Conservation (phyloP, 2,797 vertebrate species). For the Onychomys leucogaster region DNA sequence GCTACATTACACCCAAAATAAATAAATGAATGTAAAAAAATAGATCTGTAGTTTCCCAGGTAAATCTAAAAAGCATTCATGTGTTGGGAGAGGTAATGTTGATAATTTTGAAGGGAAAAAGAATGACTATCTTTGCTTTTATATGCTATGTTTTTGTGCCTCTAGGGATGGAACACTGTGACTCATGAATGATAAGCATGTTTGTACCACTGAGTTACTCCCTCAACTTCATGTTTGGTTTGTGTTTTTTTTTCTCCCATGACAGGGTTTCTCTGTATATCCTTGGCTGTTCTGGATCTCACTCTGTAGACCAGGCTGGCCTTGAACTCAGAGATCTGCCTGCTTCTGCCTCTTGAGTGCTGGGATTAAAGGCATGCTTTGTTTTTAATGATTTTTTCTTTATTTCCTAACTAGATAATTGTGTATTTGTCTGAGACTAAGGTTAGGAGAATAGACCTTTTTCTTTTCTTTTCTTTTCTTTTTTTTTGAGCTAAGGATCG, state of each 20-base stretch:
- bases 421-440: conserved; percentile 65
- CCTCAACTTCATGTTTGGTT: neutral
- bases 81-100: neutral
- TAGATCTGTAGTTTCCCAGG: neutral
- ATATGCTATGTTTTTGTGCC: neutral
- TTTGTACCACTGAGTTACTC: neutral
- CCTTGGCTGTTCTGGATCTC: neutral
- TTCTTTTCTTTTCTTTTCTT: conserved; percentile 70
- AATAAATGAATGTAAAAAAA: neutral
- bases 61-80: conserved; percentile 43
- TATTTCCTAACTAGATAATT: conserved; percentile 43
- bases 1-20: neutral
- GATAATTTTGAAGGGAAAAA: conserved; percentile 53
- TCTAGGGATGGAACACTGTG: neutral
- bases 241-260: neutral
- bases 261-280: neutral
- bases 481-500: too few species aligned
- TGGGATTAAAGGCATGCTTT: neutral
- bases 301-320: neutral
- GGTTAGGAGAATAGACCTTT: conserved; percentile 67
- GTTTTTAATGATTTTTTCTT: neutral
- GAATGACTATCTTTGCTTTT: neutral
- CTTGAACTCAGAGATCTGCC: neutral
- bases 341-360: neutral
- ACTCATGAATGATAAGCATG: neutral